Evolutionary conservation across 2,797 vertebrate species (phyloP), one percentile per base, ranked within the genome.

Genomic region (Austrolebias charrua): DNA sequence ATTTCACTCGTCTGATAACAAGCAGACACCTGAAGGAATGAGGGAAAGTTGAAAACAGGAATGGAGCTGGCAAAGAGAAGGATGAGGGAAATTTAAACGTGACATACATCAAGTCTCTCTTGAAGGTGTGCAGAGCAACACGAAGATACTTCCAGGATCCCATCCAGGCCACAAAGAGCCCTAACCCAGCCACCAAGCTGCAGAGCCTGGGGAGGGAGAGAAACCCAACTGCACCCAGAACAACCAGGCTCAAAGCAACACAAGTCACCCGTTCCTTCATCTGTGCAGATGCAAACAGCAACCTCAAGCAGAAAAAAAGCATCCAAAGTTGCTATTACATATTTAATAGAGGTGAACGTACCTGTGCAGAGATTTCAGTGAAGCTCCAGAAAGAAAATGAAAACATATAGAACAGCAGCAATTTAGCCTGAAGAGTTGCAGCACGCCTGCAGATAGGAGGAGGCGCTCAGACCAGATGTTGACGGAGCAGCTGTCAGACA

Each of bases 91-190:
- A n/a, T 11, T 44, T 3, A 63, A 50, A 56, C 2, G 1, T 15
- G 14, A 46, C 8, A 82, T 88, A 95, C 95, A 86, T 84, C 2
- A 95, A 60, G 63, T 96, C 95, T 82, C 95, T 89, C 63, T 85
- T 91, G 16, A 93, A 74, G 16, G 95, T 96, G 76, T 81, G 52
- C 11, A 86, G 61, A 52, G 90, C 82, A 33, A 95, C 88, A 45
- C 89, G 77, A 63, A 95, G 71, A 67, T 91, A 94, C 63, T 79
- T 88, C 93, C 94, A 94, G 60, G 70, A 73, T 3, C 90, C 88
- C 1, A 88, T 91, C 50, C 83, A 75, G 50, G 84, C 79, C 54
- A 94, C 47, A 63, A 87, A 91, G 15, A 96, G 48, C 3, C 88
- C 90, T 44, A 95, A 60, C 0, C 88, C 88, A 0, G 86, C 89